Evolutionary conservation across 2,797 vertebrate species (phyloP).

Genomic region (Lerista edwardsae): DNA sequence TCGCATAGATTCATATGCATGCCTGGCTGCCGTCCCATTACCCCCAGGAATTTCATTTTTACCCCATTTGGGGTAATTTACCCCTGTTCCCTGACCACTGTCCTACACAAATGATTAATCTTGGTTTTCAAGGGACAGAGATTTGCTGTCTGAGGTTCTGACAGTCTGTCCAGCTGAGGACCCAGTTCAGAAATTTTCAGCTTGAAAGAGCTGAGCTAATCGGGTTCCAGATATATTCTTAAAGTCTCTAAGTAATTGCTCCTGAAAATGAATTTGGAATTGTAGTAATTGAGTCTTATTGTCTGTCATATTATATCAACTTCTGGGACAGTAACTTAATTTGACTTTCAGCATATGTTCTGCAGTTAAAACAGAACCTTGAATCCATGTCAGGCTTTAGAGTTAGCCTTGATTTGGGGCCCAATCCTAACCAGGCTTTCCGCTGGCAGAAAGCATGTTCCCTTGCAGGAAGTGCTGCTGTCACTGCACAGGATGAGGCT

Average conservation of each 20-base stretch:
- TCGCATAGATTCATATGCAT: too few relatives aligned
- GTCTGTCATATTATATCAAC: background rate
- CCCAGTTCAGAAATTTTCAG: background rate
- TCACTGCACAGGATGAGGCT: too few relatives aligned
- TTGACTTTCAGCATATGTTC: background rate
- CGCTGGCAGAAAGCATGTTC: too few relatives aligned
- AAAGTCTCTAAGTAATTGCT: background rate
- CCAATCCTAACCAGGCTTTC: too few relatives aligned
- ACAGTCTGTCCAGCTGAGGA: background rate
- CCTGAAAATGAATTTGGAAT: background rate
- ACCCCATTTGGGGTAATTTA: too few relatives aligned
- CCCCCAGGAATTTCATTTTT: too few relatives aligned
- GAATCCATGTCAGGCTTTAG: background rate
- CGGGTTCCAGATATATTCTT: background rate
- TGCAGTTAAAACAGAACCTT: background rate
- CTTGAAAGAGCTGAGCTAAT: background rate
- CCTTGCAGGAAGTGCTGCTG: too few relatives aligned
- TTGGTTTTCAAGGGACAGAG: background rate
- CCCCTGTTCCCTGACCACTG: too few relatives aligned
- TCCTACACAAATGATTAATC: background rate
- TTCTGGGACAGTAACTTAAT: constrained; percentile 2
- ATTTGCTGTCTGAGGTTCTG: background rate
- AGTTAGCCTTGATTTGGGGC: too few relatives aligned
- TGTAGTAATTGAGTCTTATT: background rate
- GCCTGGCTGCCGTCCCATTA: too few relatives aligned